Percentiles rank a stretch among this genome's conserved stretches.
phyloP scores from a whole-genome alignment of 2,113 vertebrate species.

The Corythornis cristatus region DNA sequence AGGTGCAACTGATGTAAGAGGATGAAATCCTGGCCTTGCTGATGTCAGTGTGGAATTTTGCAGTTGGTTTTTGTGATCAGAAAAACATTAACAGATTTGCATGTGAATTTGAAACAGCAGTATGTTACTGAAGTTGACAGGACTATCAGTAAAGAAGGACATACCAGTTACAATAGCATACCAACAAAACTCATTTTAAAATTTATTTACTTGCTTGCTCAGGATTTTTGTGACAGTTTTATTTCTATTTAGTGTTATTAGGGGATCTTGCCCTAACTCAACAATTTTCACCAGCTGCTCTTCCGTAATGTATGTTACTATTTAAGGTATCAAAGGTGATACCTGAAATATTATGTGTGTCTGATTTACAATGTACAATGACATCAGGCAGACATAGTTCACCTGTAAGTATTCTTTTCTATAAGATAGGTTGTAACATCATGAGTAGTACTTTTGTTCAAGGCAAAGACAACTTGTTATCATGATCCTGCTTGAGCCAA shows the following conservation, averaged over 20 bases:
- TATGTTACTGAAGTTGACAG: not conserved
- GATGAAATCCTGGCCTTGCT: not conserved
- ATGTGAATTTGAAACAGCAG: not conserved
- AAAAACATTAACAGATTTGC: not conserved
- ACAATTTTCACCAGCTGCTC: not conserved
- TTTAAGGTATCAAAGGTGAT: not conserved
- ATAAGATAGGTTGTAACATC: not conserved
- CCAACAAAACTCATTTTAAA: not conserved
- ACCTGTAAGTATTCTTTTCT: not conserved
- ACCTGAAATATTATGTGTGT: not conserved
- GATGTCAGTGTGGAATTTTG: not conserved
- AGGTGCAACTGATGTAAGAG: fast-evolving
- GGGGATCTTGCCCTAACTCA: not conserved
- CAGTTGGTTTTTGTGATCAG: not conserved
- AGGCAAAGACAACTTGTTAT: not conserved
- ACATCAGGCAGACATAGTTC: not conserved
- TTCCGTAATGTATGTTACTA: not conserved
- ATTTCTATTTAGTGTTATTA: not conserved
- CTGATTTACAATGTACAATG: not conserved
- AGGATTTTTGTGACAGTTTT: not conserved
- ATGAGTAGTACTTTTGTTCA: not conserved
- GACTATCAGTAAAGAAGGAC: not conserved
- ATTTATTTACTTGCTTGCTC: not conserved
- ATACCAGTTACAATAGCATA: not conserved
- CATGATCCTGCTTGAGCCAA: not conserved